phyloP scores from a whole-genome alignment of 2,113 vertebrate species.

The Dryoscopus gambensis region DNA sequence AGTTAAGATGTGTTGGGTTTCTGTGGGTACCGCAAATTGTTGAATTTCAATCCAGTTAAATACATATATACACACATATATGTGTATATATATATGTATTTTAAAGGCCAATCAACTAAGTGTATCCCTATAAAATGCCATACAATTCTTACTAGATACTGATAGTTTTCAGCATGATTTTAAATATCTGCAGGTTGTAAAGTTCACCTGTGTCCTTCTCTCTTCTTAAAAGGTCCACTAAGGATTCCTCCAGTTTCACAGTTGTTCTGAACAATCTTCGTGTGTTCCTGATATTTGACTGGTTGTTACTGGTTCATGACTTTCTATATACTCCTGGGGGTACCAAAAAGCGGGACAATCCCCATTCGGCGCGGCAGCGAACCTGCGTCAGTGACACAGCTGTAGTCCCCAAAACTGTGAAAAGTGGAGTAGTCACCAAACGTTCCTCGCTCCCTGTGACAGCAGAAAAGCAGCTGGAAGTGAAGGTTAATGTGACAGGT shows the following conservation, averaged over 20 bases:
- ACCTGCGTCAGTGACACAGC: slow-evolving; percentile 62
- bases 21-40: background rate
- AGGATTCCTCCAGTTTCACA: slow-evolving; percentile 92
- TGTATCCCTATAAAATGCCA: background rate
- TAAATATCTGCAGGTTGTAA: background rate
- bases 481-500: slow-evolving; percentile 97
- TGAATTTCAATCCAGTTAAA: background rate
- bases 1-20: background rate
- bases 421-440: slow-evolving; percentile 93
- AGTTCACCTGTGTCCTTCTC: background rate
- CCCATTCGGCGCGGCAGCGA: slow-evolving; percentile 32
- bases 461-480: slow-evolving; percentile 85
- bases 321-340: slow-evolving; percentile 83
- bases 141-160: background rate
- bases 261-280: slow-evolving; percentile 94
- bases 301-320: slow-evolving; percentile 87
- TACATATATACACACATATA: no score
- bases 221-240: slow-evolving; percentile 80
- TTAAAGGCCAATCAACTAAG: background rate
- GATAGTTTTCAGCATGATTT: background rate
- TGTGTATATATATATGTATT: background rate
- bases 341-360: slow-evolving; percentile 49
- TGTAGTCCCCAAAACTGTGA: slow-evolving; percentile 88
- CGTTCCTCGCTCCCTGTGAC: slow-evolving; percentile 85
- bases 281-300: slow-evolving; percentile 96